phyloP scores from a whole-genome alignment of 2,113 vertebrate genomes.

The Sisor rabdophorus region DNA sequence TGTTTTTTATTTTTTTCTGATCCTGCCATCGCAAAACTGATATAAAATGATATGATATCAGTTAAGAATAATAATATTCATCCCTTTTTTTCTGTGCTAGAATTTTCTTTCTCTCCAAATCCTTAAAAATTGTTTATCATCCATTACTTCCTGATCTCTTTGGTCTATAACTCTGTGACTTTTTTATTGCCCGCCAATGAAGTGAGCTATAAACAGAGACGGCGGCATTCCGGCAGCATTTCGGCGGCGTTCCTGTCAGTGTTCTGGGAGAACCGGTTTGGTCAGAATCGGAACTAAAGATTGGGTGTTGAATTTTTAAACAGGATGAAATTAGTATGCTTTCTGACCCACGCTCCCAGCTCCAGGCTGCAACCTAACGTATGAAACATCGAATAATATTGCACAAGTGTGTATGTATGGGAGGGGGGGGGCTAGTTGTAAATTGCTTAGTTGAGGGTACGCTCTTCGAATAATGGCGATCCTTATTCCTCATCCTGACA shows the following conservation, averaged over 20 bases:
- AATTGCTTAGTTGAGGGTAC: slow-evolving; percentile 26
- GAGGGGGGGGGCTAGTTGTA: slow-evolving; percentile 18
- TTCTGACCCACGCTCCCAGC: slow-evolving; percentile 38
- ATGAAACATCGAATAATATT: slow-evolving; percentile 19
- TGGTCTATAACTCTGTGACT: not conserved
- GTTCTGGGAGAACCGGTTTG: slow-evolving; percentile 7
- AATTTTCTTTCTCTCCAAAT: too few species aligned
- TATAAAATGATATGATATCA: too few species aligned
- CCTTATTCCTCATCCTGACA: slow-evolving; percentile 41
- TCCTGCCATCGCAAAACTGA: too few species aligned
- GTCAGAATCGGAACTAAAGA: slow-evolving; percentile 37
- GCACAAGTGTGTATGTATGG: slow-evolving; percentile 13
- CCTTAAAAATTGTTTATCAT: not conserved
- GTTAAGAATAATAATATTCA: too few species aligned
- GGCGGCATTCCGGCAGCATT: too few species aligned
- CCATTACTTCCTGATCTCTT: not conserved
- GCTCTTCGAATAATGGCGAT: slow-evolving; percentile 50
- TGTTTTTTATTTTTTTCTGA: too few species aligned
- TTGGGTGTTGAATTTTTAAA: slow-evolving; percentile 50
- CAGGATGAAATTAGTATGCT: slow-evolving; percentile 48
- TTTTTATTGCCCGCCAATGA: slow-evolving; percentile 8
- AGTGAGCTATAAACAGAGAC: not conserved
- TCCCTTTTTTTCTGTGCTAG: too few species aligned
- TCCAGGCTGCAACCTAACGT: slow-evolving; percentile 2
- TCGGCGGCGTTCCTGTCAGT: not conserved